Base-by-base conservation (phyloP, 2,797 vertebrate genomes). In the Tachyglossus aculeatus region DNA sequence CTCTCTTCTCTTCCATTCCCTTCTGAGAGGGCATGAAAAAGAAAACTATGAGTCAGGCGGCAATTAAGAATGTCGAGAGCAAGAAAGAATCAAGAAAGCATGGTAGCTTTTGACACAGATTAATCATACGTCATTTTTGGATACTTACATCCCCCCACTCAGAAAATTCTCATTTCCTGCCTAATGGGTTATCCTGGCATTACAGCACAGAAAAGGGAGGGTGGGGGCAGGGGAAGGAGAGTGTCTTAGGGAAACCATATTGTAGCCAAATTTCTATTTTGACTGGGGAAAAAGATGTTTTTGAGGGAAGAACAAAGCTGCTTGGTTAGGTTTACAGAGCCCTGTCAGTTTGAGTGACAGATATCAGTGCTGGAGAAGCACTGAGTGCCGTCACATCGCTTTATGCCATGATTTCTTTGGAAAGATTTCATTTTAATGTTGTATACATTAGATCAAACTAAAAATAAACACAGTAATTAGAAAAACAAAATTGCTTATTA, bases 51-150 rank as follows among this genome's bases (percentile, higher is more conserved):
- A 78, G 41, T 55, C 78, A 78, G 34, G 1, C 64, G 40, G 57
- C 66, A 31, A 61, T 14, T 77, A 55, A 21, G 44, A 51, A 13
- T 27, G 33, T 64, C 60, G 53, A 62, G 50, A 84, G 73, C 58
- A 43, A 79, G 52, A 50, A 37, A 68, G 13, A 73, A 67, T 77
- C 57, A 67, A 66, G 47, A 70, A 61, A 51, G 44, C 77, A 82
- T 27, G 86, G 66, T 52, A 33, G 52, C 58, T 74, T 73, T 85
- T 74, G 63, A 54, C 47, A 62, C 60, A 64, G 56, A 68, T 54
- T 67, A 78, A 82, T 67, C 32, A 56, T n/a, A 63, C 61, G 71
- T 43, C 24, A 48, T 74, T 78, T 81, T 63, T 76, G 57, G 74
- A 29, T 25, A 3, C 4, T 40, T 33, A 2, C 72, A 77, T 65